Evolutionary conservation across 1,140 invertebrate genomes (phyloP).

Genomic region (Phortica variegata): DNA sequence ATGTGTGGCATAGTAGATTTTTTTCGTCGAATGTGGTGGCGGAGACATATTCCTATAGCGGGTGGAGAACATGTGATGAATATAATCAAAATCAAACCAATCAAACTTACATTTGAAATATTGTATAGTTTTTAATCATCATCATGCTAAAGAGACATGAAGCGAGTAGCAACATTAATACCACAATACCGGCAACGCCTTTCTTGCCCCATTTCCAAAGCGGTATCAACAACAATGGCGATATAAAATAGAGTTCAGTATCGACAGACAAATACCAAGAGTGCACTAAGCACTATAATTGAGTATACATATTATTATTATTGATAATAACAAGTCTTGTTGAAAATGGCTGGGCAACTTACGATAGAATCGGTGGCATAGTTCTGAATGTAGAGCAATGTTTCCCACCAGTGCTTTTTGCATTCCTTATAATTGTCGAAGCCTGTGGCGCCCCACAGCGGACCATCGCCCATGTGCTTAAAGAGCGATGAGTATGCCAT

Average conservation of each 20-base stretch:
- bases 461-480: neutral
- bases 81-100: no score
- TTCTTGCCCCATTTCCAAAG: conserved; percentile 63
- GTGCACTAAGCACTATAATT: conserved; percentile 76
- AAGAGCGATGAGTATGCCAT: neutral
- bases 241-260: conserved; percentile 76
- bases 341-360: conserved; percentile 2
- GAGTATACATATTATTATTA: conserved; percentile 14
- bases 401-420: neutral
- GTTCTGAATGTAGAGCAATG: neutral
- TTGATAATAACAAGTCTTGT: conserved; percentile 9
- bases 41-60: conserved; percentile 6
- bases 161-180: neutral
- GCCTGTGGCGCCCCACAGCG: neutral
- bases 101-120: neutral
- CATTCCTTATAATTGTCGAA: neutral
- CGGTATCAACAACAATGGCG: conserved; percentile 69
- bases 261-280: conserved; percentile 83
- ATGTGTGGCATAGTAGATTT: conserved; percentile 33
- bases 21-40: neutral
- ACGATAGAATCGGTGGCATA: neutral
- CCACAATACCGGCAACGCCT: neutral
- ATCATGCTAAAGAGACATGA: neutral
- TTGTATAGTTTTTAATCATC: neutral
- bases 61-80: neutral